Base-by-base conservation (phyloP, 2,113 vertebrate species). In the Phrynosoma blainvillii region DNA sequence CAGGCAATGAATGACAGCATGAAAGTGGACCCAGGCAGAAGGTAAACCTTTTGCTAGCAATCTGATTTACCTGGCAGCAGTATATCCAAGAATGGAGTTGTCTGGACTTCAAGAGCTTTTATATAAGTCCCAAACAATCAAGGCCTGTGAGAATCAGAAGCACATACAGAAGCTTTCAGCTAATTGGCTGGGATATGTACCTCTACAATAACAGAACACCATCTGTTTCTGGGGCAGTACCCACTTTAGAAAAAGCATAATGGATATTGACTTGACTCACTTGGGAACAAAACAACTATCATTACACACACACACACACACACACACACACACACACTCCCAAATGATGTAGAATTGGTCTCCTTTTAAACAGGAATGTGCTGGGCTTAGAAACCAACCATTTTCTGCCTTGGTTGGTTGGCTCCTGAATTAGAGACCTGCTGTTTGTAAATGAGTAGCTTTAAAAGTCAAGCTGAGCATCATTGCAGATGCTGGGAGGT, bases 341-440 rank as follows among this genome's bases (percentile, higher is more conserved):
- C 23, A 82, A 68, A 47, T 70, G 36, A 40, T 2, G 3, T 9
- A 71, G 27, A 87, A 40, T 66, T 75, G 84, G 86, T 87, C 83
- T 91, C 90, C 90, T 90, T 89, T 89, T 82, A 68, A 91, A 79
- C 47, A 86, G 90, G 36, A 40, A 93, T 59, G 88, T 0, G 1
- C 21, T 62, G 88, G 84, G 90, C 81, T 74, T 83, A 88, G 87
- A 81, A 90, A 90, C 86, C 90, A 92, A 89, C 91, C 91, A 90
- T 73, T 68, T 82, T 84, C 89, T 91, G 90, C 80, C 88, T 62
- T 62, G 14, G 18, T 84, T 76, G 92, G 90, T 79, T 91, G 87
- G 86, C 89, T 92, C 8, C 78, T 81, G 90, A 95, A 94, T 95
- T 95, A 95, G 91, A 94, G 93, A 84, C 90, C 86, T 54, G 84